Percentiles rank a stretch among this genome's conserved stretches.
Conservation (phyloP, 1,140 invertebrate species). For the Piezodorus guildinii region DNA sequence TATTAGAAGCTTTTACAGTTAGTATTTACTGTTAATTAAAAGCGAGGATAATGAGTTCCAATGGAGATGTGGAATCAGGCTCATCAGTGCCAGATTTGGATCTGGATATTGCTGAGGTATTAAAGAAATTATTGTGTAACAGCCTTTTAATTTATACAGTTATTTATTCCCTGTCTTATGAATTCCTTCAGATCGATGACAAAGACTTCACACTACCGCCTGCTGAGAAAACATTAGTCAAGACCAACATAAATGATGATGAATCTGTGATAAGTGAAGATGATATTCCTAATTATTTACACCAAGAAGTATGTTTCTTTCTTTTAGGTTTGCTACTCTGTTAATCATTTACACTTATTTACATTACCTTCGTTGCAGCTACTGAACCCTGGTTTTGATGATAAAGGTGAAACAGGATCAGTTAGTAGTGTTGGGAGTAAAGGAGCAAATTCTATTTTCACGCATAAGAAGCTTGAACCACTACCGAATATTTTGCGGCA, state of each 20-base stretch:
- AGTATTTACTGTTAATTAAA: background rate
- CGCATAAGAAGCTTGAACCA: slow-evolving; percentile 31
- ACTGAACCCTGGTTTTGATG: slow-evolving; percentile 22
- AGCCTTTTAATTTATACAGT: background rate
- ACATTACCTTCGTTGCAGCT: slow-evolving; percentile 17
- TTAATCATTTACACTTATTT: background rate
- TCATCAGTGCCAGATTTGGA: slow-evolving; percentile 17
- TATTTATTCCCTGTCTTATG: background rate
- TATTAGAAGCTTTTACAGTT: background rate
- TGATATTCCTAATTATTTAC: slow-evolving; percentile 32
- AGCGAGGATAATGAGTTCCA: slow-evolving; percentile 17
- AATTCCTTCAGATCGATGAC: slow-evolving; percentile 54
- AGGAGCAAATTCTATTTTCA: background rate
- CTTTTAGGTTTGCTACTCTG: background rate
- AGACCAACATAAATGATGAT: slow-evolving; percentile 67
- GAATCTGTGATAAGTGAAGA: slow-evolving; percentile 46
- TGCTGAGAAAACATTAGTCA: slow-evolving; percentile 67
- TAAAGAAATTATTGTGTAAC: background rate
- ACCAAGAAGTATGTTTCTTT: slow-evolving; percentile 29
- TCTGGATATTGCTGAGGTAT: slow-evolving; percentile 22
- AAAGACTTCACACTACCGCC: slow-evolving; percentile 71
- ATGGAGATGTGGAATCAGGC: slow-evolving; percentile 21
- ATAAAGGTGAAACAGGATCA: slow-evolving; percentile 34
- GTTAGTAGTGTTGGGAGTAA: slow-evolving; percentile 30
- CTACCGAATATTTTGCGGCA: slow-evolving; percentile 62